Evolutionary conservation across 2,797 vertebrate genomes (phyloP).

Genomic region (Sylvia borin): DNA sequence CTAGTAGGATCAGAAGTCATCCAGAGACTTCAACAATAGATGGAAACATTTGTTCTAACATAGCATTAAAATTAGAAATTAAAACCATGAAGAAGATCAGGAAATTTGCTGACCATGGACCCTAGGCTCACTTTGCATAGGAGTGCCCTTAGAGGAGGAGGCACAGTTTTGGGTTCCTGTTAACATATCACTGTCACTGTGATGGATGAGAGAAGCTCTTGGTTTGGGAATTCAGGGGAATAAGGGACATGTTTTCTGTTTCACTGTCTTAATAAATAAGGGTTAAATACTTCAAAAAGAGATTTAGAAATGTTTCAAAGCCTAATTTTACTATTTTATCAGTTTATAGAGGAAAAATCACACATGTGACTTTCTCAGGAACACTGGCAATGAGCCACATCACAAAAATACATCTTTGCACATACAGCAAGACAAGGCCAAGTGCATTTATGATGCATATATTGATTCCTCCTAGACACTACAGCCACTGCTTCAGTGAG

Average conservation of each 20-base stretch:
- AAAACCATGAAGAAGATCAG: background rate
- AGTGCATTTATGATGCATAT: background rate
- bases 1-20: background rate
- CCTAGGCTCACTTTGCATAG: background rate
- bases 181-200: background rate
- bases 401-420: conserved; percentile 32
- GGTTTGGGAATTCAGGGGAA: background rate
- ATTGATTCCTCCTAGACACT: background rate
- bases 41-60: background rate
- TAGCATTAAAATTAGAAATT: background rate
- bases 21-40: background rate
- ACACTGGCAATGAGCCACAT: conserved; percentile 33
- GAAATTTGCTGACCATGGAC: background rate
- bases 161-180: background rate
- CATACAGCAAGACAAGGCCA: background rate
- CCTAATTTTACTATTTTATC: conserved; percentile 17
- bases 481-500: background rate
- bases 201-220: background rate
- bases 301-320: background rate
- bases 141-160: background rate
- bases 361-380: conserved; percentile 48
- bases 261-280: background rate
- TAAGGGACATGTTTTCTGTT: background rate
- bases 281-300: background rate
- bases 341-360: background rate